Percentiles rank a stretch among this genome's conserved stretches.
Conservation (phyloP, 64 coral and sea anemone species). For the Trachythela sp. region DNA sequence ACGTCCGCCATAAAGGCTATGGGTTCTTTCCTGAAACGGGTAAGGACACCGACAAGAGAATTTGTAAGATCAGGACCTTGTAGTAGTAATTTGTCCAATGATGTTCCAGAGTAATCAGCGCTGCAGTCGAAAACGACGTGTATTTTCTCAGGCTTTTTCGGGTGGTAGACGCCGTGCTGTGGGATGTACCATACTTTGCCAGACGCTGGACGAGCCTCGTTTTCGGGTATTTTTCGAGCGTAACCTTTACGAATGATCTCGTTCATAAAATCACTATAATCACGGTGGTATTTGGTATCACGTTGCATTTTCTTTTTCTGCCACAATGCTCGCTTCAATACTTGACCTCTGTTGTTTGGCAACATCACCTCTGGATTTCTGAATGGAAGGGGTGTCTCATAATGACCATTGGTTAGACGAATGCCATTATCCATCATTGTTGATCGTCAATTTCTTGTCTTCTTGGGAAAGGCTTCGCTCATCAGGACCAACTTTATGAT, state of each 20-base stretch:
- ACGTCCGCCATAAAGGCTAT: conserved; percentile 39
- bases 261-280: conserved; percentile 41
- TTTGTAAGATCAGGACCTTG: conserved; percentile 45
- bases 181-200: conserved; percentile 47
- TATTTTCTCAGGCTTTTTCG: conserved; percentile 24
- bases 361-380: conserved; percentile 34
- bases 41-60: conserved; percentile 21
- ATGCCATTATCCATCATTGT: conserved; percentile 25
- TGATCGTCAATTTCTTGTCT: conserved; percentile 42
- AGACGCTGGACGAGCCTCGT: background rate
- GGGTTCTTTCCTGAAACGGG: conserved; percentile 27
- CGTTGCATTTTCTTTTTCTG: conserved; percentile 51
- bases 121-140: conserved; percentile 25
- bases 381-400: conserved; percentile 46
- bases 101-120: conserved; percentile 25
- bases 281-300: conserved; percentile 26
- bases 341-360: conserved; percentile 45
- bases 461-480: conserved; percentile 33
- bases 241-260: conserved; percentile 30
- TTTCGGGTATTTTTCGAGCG: conserved; percentile 19
- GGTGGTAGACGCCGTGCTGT: conserved; percentile 11
- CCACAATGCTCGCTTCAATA: conserved; percentile 40
- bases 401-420: conserved; percentile 27
- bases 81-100: conserved; percentile 27
- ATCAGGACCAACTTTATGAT: conserved; percentile 25